phyloP scores from a whole-genome alignment of 2,797 vertebrate genomes.

The Scolopax bukidnonensis region DNA sequence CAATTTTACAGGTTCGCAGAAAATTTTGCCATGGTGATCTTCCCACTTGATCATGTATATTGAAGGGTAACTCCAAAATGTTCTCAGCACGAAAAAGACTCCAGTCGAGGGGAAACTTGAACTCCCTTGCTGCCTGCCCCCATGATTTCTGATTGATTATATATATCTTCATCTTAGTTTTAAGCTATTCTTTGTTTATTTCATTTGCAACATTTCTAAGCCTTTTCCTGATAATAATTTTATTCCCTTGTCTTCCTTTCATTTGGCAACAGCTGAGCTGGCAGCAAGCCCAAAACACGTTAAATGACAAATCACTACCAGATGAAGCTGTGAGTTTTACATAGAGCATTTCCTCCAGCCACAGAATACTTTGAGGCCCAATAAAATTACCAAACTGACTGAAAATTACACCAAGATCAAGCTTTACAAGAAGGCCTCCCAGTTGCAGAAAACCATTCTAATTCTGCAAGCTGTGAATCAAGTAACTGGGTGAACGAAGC shows the following conservation, averaged over 20 bases:
- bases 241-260: slow-evolving; percentile 78
- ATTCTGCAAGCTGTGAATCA: slow-evolving; percentile 46
- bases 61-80: background rate
- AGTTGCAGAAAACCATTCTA: slow-evolving; percentile 3
- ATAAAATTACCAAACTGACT: slow-evolving; percentile 69
- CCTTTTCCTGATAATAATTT: slow-evolving; percentile 76
- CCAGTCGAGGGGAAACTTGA: background rate
- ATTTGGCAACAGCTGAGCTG: slow-evolving; percentile 78
- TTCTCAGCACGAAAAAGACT: background rate
- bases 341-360: slow-evolving; percentile 75
- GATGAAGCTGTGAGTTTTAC: slow-evolving; percentile 79
- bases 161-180: slow-evolving; percentile 47
- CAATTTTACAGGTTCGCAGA: background rate
- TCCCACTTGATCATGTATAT: slow-evolving; percentile 4
- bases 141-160: slow-evolving; percentile 34
- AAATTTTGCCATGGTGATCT: slow-evolving; percentile 46
- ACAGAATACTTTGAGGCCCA: slow-evolving; percentile 64
- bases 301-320: slow-evolving; percentile 87
- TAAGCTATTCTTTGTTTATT: slow-evolving; percentile 67
- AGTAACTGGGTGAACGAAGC: background rate
- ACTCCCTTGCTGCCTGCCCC: slow-evolving; percentile 1
- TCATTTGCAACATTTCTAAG: slow-evolving; percentile 72
- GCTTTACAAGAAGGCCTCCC: slow-evolving; percentile 34
- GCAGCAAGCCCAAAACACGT: slow-evolving; percentile 78
- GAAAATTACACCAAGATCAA: slow-evolving; percentile 67